phyloP scores from a whole-genome alignment of 2,797 vertebrate species.

The Masticophis lateralis region DNA sequence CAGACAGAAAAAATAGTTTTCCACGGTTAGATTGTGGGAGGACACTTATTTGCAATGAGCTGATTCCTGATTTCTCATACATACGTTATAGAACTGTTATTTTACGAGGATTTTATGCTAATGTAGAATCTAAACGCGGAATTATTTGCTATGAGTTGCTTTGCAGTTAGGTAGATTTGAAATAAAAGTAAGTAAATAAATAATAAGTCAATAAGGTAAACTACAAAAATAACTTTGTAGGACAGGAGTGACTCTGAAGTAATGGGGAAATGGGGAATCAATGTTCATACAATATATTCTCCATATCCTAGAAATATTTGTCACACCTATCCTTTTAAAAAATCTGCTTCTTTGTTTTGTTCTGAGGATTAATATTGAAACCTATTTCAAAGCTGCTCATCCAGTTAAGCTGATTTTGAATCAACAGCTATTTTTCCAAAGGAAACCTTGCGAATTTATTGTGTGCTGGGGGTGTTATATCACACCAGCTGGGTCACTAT shows the following conservation, averaged over 20 bases:
- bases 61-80: neutral
- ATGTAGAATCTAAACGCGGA: neutral
- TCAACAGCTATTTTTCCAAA: neutral
- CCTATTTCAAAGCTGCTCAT: neutral
- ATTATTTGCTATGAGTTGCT: neutral
- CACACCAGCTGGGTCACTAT: neutral
- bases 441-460: neutral
- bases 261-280: neutral
- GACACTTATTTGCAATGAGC: neutral
- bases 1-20: neutral
- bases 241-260: neutral
- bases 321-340: neutral
- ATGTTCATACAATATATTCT: neutral
- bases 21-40: too few species aligned
- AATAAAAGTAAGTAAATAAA: neutral
- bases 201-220: neutral
- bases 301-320: neutral
- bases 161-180: neutral
- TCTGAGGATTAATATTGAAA: neutral
- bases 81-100: neutral
- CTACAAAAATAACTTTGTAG: neutral
- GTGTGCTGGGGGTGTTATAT: neutral
- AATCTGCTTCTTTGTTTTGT: neutral
- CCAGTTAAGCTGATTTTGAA: neutral
- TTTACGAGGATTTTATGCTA: neutral